Percentiles rank a stretch among this genome's conserved stretches.
Evolutionary conservation across 2,797 vertebrate species (phyloP).

Genomic region (Phylloscopus collybita): DNA sequence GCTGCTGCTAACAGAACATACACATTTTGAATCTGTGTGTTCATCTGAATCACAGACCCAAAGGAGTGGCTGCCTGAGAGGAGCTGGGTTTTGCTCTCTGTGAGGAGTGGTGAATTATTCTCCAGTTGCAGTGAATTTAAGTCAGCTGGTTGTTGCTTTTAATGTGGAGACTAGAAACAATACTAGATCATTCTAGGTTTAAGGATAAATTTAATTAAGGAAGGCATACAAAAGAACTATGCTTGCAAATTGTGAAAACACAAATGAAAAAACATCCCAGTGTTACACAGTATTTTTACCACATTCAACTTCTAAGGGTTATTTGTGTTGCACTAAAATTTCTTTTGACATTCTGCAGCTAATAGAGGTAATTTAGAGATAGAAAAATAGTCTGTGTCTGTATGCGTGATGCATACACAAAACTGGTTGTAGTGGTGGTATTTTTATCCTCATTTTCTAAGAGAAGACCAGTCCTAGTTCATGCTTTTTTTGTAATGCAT

Average conservation of each 20-base stretch:
- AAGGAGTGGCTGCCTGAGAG: neutral
- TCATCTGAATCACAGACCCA: neutral
- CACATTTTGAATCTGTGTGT: neutral
- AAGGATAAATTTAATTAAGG: neutral
- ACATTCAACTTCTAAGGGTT: neutral
- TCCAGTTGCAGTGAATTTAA: neutral
- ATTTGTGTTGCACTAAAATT: constrained; percentile 8
- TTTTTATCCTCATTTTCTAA: constrained; percentile 42
- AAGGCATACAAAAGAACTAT: neutral
- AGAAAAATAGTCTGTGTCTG: neutral
- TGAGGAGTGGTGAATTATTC: neutral
- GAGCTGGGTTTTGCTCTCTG: neutral
- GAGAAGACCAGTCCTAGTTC: neutral
- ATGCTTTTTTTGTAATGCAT: neutral
- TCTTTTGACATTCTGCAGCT: constrained; percentile 10
- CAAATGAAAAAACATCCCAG: neutral
- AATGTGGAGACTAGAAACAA: neutral
- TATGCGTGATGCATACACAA: neutral
- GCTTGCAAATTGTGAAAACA: neutral
- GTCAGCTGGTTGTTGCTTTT: neutral
- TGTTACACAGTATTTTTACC: neutral
- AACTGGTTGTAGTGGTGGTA: constrained; percentile 1
- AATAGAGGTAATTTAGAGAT: constrained; percentile 28
- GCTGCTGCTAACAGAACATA: neutral
- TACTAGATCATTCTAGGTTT: neutral